Evolutionary conservation across 2,888 invertebrate genomes (phyloP), one percentile per base, ranked within the genome.

Genomic region (Xanthorhoe spadicearia): DNA sequence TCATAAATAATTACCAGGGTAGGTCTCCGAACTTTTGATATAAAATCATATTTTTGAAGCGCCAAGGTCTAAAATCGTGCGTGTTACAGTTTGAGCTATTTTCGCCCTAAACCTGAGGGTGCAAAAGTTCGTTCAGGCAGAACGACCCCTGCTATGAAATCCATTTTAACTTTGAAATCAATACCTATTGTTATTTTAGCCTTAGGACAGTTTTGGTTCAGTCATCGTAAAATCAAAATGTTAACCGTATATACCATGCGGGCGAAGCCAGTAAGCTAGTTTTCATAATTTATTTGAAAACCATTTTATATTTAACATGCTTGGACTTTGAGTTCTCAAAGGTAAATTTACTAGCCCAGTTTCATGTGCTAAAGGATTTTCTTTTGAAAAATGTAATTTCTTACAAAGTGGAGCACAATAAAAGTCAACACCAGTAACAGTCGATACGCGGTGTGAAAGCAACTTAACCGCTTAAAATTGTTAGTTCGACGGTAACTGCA

Each of bases 41-140:
- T 15, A 15, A 8, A 64, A 18, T 49, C 66, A 53, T 71, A 54
- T 53, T 28, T n/a, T 43, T 13, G 10, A 19, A 28, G 49, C 6
- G 9, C 0, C 64, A 71, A 56, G 59, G 71, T 65, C 32, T 64
- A 63, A 51, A 71, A 63, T 73, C 38, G 58, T 56, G 35, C 51
- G 62, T 49, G 35, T 18, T 43, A 55, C 15, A 10, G 23, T 13
- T 23, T 15, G n/a, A 75, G 80, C 74, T 83, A 84, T 84, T 84
- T 84, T 69, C 77, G 81, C 82, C 76, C 76, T 75, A 75, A 74
- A 74, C 71, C 67, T 65, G 78, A 75, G 79, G 82, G 83, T 81
- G 84, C 72, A 76, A 84, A 85, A 78, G 82, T 82, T 83, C 81
- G 79, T 79, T 84, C 77, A 81, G 78, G 81, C 79, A 79, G 78